Evolutionary conservation across 2,797 vertebrate genomes (phyloP).

Genomic region (Mionectes olivaceus): DNA sequence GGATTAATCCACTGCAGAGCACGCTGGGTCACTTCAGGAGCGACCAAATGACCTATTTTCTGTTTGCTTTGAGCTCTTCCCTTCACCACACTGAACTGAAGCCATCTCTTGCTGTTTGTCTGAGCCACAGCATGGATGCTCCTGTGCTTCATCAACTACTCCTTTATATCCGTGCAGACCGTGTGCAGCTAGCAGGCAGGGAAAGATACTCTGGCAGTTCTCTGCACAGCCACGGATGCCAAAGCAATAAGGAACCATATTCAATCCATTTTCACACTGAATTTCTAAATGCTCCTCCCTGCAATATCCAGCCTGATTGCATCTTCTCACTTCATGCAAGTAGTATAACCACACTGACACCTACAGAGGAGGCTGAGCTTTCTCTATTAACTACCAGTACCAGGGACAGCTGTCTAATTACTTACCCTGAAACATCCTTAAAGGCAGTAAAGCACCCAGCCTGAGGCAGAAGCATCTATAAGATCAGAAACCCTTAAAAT

Average conservation of each 20-base stretch:
- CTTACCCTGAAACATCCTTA: not conserved
- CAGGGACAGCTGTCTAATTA: not conserved
- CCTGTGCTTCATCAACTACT: not conserved
- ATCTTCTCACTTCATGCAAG: not conserved
- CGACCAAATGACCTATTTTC: not conserved
- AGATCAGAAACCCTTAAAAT: not conserved
- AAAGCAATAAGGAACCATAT: not conserved
- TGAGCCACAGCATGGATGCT: no score
- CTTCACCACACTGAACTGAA: not conserved
- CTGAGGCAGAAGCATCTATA: not conserved
- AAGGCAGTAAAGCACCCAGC: rapidly evolving
- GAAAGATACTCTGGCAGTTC: not conserved
- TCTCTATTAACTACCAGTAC: not conserved
- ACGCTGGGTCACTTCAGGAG: not conserved
- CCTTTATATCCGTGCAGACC: rapidly evolving
- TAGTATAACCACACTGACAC: not conserved
- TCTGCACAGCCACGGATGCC: not conserved
- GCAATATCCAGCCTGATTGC: not conserved
- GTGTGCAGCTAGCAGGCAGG: not conserved
- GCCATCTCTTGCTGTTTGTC: not conserved
- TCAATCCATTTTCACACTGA: not conserved
- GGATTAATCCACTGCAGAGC: not conserved
- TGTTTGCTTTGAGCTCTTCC: not conserved
- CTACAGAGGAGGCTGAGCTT: not conserved
- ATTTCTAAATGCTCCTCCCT: not conserved